Conservation (phyloP, 1,140 invertebrate species). For the Meloidogyne hapla region DNA sequence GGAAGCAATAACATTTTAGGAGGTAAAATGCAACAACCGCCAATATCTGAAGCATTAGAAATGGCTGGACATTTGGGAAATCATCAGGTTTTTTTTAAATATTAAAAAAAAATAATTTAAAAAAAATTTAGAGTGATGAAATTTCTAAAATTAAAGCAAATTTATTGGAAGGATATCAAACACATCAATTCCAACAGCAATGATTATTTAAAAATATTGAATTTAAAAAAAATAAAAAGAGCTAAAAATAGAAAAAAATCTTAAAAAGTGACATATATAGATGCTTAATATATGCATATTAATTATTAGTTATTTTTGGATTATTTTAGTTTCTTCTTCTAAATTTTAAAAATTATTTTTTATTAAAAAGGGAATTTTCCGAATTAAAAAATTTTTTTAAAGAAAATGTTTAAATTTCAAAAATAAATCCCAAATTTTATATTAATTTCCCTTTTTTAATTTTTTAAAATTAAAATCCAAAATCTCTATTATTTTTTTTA, state of each 20-base stretch:
- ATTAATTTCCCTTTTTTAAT: not conserved
- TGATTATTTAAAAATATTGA: slow-evolving; percentile 9
- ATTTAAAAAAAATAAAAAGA: no score
- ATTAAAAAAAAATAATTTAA: slow-evolving; percentile 5
- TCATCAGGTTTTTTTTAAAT: slow-evolving; percentile 1
- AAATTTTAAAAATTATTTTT: no score
- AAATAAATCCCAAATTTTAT: no score
- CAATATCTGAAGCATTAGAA: slow-evolving; percentile 7
- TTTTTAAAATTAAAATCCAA: no score
- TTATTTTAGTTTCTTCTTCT: not conserved
- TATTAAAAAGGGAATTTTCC: not conserved
- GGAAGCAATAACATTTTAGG: slow-evolving; percentile 1
- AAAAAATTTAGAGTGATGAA: slow-evolving; percentile 31
- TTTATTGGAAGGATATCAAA: slow-evolving; percentile 29
- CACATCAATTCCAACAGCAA: slow-evolving; percentile 22
- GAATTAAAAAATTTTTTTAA: no score
- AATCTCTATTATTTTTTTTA: not conserved
- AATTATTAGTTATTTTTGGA: not conserved
- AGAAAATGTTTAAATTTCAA: no score
- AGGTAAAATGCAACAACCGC: slow-evolving; percentile 6
- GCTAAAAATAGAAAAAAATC: not conserved
- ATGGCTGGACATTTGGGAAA: slow-evolving; percentile 1
- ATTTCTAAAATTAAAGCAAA: slow-evolving; percentile 39
- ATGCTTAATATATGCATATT: not conserved
- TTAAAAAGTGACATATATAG: not conserved